Conservation (phyloP, 1,140 invertebrate genomes). For the Drosophila micromelanica region DNA sequence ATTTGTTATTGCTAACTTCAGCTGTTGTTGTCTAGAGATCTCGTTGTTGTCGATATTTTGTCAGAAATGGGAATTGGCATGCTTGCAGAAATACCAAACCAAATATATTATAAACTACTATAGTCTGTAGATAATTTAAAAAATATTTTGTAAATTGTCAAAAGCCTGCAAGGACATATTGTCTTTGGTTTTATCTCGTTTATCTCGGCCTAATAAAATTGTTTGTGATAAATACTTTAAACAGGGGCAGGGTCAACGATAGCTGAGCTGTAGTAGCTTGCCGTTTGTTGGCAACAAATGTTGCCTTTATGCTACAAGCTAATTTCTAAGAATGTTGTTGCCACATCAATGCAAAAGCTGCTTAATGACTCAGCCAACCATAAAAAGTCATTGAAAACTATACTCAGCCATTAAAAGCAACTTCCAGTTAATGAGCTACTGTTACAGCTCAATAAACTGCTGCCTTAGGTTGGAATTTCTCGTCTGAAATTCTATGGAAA, state of each 20-base stretch:
- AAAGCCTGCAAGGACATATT: not conserved
- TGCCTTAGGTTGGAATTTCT: not conserved
- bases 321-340: slow-evolving; percentile 13
- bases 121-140: no score
- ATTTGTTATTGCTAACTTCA: no score
- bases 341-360: slow-evolving; percentile 16
- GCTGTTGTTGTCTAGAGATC: no score
- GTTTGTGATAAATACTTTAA: slow-evolving; percentile 6
- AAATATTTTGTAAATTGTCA: not conserved
- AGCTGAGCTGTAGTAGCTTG: not conserved
- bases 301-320: slow-evolving; percentile 32
- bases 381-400: slow-evolving; percentile 20
- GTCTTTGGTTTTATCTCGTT: slow-evolving; percentile 54
- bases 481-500: no score
- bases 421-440: slow-evolving; percentile 1
- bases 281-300: slow-evolving; percentile 46
- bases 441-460: not conserved
- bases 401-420: slow-evolving; percentile 6
- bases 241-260: slow-evolving; percentile 1
- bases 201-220: slow-evolving; percentile 65
- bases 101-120: no score
- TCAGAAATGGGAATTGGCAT: no score
- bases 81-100: no score
- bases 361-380: slow-evolving; percentile 12
- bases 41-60: no score